Conservation (phyloP, 2,888 invertebrate species). For the Macaria liturata region DNA sequence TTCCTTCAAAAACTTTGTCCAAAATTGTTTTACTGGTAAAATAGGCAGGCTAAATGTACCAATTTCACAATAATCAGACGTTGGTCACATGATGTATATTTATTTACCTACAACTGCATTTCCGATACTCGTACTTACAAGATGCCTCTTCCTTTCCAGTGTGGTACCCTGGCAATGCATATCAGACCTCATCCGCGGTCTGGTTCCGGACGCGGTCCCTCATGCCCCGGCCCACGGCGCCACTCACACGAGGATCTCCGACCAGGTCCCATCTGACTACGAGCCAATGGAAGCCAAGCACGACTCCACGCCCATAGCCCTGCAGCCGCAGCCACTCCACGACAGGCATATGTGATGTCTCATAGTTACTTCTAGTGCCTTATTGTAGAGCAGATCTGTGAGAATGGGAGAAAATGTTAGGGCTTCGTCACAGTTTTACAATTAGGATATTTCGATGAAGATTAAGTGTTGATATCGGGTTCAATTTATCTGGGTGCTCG, state of each 20-base stretch:
- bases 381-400: no score
- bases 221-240: conserved; percentile 20
- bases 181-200: conserved; percentile 85
- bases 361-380: neutral
- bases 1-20: no score
- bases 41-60: no score
- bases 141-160: conserved; percentile 71
- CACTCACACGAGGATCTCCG: conserved; percentile 18
- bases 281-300: conserved; percentile 31
- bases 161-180: conserved; percentile 88
- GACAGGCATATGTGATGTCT: conserved; percentile 54
- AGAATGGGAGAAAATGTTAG: neutral
- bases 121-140: no score
- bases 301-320: conserved; percentile 64
- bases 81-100: no score
- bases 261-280: conserved; percentile 14
- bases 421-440: conserved; percentile 2
- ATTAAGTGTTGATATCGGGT: no score
- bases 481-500: no score
- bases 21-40: no score
- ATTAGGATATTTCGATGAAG: no score
- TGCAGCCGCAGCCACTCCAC: conserved; percentile 65
- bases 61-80: no score
- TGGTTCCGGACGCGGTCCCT: conserved; percentile 88
- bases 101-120: no score